Conservation (phyloP, 2,888 invertebrate genomes). For the Heliconius ismenius region DNA sequence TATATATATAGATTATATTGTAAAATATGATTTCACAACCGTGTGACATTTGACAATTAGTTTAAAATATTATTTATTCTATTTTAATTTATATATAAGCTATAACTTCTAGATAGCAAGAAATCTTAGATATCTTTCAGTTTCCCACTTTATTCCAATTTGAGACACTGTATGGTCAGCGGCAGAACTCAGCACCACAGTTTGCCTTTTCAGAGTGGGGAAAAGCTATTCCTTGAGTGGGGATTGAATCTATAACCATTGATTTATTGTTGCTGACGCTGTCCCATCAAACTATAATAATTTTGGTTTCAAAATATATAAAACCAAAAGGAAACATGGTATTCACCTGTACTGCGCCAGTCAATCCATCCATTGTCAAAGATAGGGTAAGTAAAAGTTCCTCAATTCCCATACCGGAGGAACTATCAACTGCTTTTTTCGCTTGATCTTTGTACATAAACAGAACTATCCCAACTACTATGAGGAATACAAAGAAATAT, state of each 20-base stretch:
- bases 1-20: too few relatives aligned
- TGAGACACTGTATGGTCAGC: background rate
- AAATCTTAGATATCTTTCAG: background rate
- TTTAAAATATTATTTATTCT: background rate
- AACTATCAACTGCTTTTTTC: constrained; percentile 61
- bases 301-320: background rate
- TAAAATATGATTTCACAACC: too few relatives aligned
- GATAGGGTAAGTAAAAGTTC: constrained; percentile 92
- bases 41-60: background rate
- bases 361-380: constrained; percentile 95
- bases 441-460: constrained; percentile 94
- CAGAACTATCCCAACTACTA: constrained; percentile 94
- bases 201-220: background rate
- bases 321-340: background rate
- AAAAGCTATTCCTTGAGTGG: background rate
- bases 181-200: background rate
- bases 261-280: background rate
- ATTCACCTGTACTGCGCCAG: constrained; percentile 88
- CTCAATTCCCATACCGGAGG: constrained; percentile 85
- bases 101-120: background rate
- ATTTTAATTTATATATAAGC: background rate
- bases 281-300: background rate
- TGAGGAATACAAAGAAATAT: constrained; percentile 94
- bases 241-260: background rate
- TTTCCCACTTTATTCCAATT: background rate